These are phyloP conservation scores for Cotesia chilonis DNA, from an alignment of 1,140 invertebrate genomes.

Conservation along the genomic window DNA sequence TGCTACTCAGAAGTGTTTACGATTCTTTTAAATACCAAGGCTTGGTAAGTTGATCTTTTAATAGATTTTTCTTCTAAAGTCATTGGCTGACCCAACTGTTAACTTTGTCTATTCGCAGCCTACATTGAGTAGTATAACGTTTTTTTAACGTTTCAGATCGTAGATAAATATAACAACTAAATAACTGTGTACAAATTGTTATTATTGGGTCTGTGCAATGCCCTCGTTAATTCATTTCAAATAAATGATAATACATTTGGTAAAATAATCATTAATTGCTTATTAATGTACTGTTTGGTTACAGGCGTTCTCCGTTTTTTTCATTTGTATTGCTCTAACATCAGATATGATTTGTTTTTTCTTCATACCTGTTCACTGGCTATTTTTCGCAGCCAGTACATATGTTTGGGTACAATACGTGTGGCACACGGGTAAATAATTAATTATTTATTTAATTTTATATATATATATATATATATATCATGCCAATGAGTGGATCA, in stretches of 20 bases:
- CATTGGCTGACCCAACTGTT: constrained; percentile 38
- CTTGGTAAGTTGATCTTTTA: constrained; percentile 80
- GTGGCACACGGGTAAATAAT: constrained; percentile 89
- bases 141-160: constrained; percentile 19
- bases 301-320: constrained; percentile 97
- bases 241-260: neutral
- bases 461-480: neutral
- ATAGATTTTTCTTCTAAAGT: constrained; percentile 44
- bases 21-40: constrained; percentile 99
- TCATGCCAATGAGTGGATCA: neutral
- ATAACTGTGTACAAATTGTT: constrained; percentile 8
- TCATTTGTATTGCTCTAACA: constrained; percentile 96
- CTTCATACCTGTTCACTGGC: constrained; percentile 98
- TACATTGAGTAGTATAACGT: constrained; percentile 19
- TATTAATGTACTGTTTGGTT: constrained; percentile 59
- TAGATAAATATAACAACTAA: constrained; percentile 29
- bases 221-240: constrained; percentile 6
- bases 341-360: constrained; percentile 99
- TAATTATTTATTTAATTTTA: neutral
- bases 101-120: constrained; percentile 33
- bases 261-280: neutral
- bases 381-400: constrained; percentile 97
- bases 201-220: constrained; percentile 15
- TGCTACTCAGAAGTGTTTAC: constrained; percentile 94
- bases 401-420: constrained; percentile 99